Evolutionary conservation across 2,113 vertebrate genomes (phyloP), one percentile per base, ranked within the genome.

Genomic region (Empidonax alnorum): DNA sequence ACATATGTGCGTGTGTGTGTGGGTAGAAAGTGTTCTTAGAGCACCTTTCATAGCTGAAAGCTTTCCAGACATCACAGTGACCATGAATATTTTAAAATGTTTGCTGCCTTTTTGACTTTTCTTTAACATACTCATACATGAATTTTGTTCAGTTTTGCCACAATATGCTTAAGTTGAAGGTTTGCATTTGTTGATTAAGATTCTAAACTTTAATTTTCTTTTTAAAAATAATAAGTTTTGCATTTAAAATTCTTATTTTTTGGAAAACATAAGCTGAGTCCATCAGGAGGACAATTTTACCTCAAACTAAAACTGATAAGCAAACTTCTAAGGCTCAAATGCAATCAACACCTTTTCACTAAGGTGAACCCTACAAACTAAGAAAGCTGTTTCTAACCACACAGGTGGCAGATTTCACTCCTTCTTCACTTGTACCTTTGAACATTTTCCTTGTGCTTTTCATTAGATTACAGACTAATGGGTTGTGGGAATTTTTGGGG

Each of bases 271-370:
- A n/a, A 76, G 37, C 14, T 9, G 9, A 76, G 30, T 30, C 14
- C 14, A 67, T 59, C 2, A 3, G 0, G 0, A 91, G 47, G 61
- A 59, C 31, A 56, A 41, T 1, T 9, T 16, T 25, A 73, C 9
- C 27, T 76, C 28, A 61, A 44, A 66, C 10, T 46, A 49, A 65
- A 80, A n/a, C 22, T 24, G 24, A 6, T 16, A 65, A 58, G 23
- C 8, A 27, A 84, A 44, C 14, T 61, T 67, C 16, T 28, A 37
- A 33, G 53, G 22, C 30, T 79, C 5, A 33, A 72, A 72, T 20
- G 17, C 28, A 69, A 65, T 11, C 3, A 14, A 44, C 16, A 58
- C 7, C 25, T 41, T 44, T 72, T 52, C 53, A 23, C 41, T 31
- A 33, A 31, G 6, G 19, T 35, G 55, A 87, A 68, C 27, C 46